phyloP scores from a whole-genome alignment of 2,888 invertebrate genomes.

The Diplolepis rosae region DNA sequence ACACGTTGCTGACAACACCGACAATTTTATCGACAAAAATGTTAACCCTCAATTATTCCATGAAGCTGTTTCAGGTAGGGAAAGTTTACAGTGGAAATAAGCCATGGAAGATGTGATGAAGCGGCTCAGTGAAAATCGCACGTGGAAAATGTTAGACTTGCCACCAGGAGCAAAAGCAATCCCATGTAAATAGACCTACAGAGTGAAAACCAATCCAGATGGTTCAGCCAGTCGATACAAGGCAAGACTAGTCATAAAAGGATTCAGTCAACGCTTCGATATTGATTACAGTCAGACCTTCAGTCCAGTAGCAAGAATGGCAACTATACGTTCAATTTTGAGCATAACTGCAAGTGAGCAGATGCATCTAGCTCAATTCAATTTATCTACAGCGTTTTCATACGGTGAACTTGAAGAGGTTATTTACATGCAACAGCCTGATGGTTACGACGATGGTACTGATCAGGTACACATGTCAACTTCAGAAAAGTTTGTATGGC shows the following conservation, averaged over 20 bases:
- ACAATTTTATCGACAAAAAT: no score
- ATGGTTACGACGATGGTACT: slow-evolving; percentile 48
- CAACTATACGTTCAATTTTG: slow-evolving; percentile 51
- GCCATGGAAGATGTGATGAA: no score
- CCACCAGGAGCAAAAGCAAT: no score
- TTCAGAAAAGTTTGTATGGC: slow-evolving; percentile 58
- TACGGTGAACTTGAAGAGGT: no score
- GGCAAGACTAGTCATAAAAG: slow-evolving; percentile 58
- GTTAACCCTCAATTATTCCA: no score
- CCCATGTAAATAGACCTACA: no score
- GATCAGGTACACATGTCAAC: slow-evolving; percentile 46
- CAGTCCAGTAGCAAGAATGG: slow-evolving; percentile 59
- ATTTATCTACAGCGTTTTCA: no score
- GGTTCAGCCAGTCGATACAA: slow-evolving; percentile 56
- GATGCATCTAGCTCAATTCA: slow-evolving; percentile 54
- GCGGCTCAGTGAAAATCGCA: no score
- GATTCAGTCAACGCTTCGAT: slow-evolving; percentile 53
- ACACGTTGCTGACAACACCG: no score
- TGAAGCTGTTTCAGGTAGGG: no score
- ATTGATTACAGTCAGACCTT: slow-evolving; percentile 57
- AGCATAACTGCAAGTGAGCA: slow-evolving; percentile 54
- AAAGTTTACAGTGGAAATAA: no score
- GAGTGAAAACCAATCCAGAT: slow-evolving; percentile 55
- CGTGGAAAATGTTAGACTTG: no score
- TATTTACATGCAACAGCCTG: slow-evolving; percentile 54